A percentile compares a stretch with the other conserved stretches of the same genome.
These are phyloP conservation scores for Catonia carolina DNA, from an alignment of 2,888 invertebrate genomes.

Conservation along the genomic window DNA sequence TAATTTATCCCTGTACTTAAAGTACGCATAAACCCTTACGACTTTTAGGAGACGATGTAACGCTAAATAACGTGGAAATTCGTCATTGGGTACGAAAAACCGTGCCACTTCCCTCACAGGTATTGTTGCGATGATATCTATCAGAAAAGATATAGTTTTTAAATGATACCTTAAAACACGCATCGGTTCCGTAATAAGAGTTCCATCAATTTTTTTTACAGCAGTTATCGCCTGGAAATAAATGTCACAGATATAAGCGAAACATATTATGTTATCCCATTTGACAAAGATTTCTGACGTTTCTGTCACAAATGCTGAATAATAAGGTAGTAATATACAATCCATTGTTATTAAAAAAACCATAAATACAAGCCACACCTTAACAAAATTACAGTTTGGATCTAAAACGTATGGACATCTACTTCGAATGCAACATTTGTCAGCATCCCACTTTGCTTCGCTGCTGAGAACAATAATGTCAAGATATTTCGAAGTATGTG, in stretches of 20 bases:
- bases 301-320: not conserved
- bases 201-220: slow-evolving; percentile 1
- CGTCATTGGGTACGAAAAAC: not conserved
- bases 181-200: slow-evolving; percentile 8
- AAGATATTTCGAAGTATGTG: slow-evolving; percentile 1
- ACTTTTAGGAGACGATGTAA: not conserved
- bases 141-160: not conserved
- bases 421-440: not conserved
- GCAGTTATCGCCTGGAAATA: slow-evolving; percentile 8
- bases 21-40: not conserved
- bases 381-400: slow-evolving; percentile 1
- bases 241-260: not conserved
- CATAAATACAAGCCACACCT: not conserved
- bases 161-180: not conserved
- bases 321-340: not conserved
- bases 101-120: not conserved
- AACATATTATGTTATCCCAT: not conserved
- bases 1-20: not conserved
- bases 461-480: slow-evolving; percentile 6
- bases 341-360: not conserved
- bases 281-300: not conserved
- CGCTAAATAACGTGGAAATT: not conserved
- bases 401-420: not conserved
- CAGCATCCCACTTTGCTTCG: not conserved
- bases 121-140: slow-evolving; percentile 1